Evolutionary conservation across 2,113 vertebrate genomes (phyloP), one percentile per base, ranked within the genome.

Genomic region (Leptosomus discolor): DNA sequence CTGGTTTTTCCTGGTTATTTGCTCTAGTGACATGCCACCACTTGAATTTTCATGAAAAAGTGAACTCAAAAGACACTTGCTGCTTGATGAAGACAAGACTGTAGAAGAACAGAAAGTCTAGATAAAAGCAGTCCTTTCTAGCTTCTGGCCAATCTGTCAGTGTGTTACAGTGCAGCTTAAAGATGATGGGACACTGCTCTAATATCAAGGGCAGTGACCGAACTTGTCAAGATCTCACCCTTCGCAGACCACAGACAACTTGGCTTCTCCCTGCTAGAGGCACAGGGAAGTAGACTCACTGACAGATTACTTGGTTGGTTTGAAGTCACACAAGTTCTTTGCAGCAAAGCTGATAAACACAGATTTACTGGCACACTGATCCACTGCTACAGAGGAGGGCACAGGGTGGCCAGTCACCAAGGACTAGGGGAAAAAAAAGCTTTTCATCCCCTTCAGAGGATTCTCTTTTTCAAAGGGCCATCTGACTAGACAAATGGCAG

Each of bases 181-280:
- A 69, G 51, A 29, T 26, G 46, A 46, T 7, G 21, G 46, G 29
- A 76, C 23, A 10, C 24, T 8, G 15, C 5, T n/a, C 29, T 5
- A 24, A 5, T 19, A 23, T 3, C n/a, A 21, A 58, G 46, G 45
- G 36, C 58, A 65, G 26, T 7, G 34, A 39, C 21, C 8, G 8
- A 43, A 19, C 12, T 5, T 17, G 10, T 23, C 16, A n/a, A 53
- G 70, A 61, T 24, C 24, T 69, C 41, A 24, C 34, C 46, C 39
- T 46, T 30, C n/a, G 41, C 0, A 46, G 39, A 30, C 45, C 26
- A 21, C 2, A 2, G n/a, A n/a, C n/a, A n/a, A n/a, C n/a, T n/a
- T n/a, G n/a, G n/a, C n/a, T n/a, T n/a, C n/a, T n/a, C n/a, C n/a
- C n/a, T n/a, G n/a, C n/a, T n/a, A n/a, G n/a, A n/a, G n/a, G n/a